Percentiles rank a stretch among this genome's conserved stretches.
Conservation (phyloP, 2,888 invertebrate genomes). For the Empis stercorea region DNA sequence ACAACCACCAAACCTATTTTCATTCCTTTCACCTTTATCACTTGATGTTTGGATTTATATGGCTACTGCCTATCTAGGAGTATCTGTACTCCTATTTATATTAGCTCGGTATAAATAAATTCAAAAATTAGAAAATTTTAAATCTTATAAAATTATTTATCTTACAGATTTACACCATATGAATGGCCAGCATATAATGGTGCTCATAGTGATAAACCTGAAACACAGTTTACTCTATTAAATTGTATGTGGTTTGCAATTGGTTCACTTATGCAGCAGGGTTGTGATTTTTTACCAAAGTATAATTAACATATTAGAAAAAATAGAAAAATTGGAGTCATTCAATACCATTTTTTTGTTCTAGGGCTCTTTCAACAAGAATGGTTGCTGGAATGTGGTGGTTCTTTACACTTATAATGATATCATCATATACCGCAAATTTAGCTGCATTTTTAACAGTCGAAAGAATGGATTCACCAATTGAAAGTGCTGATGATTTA, state of each 20-base stretch:
- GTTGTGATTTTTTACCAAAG: slow-evolving; percentile 91
- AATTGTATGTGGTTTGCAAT: slow-evolving; percentile 98
- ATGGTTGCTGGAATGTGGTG: slow-evolving; percentile 72
- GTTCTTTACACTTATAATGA: slow-evolving; percentile 93
- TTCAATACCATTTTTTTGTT: too few relatives aligned
- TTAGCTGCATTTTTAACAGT: slow-evolving; percentile 88
- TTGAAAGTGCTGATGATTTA: slow-evolving; percentile 89
- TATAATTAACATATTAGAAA: too few relatives aligned
- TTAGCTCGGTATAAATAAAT: slow-evolving; percentile 64
- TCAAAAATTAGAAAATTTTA: neutral
- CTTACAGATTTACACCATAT: slow-evolving; percentile 84
- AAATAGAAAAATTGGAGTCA: too few relatives aligned
- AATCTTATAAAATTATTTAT: too few relatives aligned
- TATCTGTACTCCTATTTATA: slow-evolving; percentile 84
- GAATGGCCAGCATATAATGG: slow-evolving; percentile 90
- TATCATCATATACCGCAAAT: slow-evolving; percentile 93
- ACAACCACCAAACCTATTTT: slow-evolving; percentile 88
- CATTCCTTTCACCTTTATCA: slow-evolving; percentile 88
- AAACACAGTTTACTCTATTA: slow-evolving; percentile 83
- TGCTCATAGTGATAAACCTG: slow-evolving; percentile 66
- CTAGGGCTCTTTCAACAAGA: slow-evolving; percentile 33
- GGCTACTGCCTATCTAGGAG: slow-evolving; percentile 88
- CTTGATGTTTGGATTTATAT: slow-evolving; percentile 95
- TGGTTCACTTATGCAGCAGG: slow-evolving; percentile 89
- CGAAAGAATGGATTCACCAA: slow-evolving; percentile 86